Conservation (phyloP, 2,797 vertebrate species). For the Euthynnus affinis region DNA sequence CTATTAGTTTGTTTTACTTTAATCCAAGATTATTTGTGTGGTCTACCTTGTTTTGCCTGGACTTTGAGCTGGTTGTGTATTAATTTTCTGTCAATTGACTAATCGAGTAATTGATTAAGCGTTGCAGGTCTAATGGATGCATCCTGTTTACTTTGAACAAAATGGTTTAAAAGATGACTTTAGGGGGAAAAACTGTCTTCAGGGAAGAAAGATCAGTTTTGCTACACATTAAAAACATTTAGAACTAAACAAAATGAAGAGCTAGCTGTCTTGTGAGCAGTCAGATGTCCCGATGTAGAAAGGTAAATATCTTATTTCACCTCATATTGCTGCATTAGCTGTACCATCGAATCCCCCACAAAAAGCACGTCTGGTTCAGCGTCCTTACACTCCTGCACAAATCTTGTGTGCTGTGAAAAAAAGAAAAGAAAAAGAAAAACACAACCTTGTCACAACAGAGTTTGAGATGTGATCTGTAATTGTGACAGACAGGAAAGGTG, state of each 20-base stretch:
- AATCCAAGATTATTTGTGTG: no score
- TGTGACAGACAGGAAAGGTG: background rate
- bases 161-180: no score
- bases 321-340: slow-evolving; percentile 96
- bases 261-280: background rate
- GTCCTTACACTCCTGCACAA: slow-evolving; percentile 97
- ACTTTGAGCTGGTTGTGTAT: no score
- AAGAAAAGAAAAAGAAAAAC: background rate
- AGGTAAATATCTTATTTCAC: slow-evolving; percentile 76
- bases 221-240: background rate
- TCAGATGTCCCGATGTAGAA: background rate
- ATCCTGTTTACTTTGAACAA: no score
- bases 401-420: slow-evolving; percentile 90
- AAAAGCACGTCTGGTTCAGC: slow-evolving; percentile 98
- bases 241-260: background rate
- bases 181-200: no score
- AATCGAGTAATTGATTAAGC: no score
- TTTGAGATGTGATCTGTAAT: background rate
- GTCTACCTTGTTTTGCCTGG: no score
- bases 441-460: slow-evolving; percentile 4
- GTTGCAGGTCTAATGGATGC: no score
- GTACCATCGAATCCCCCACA: slow-evolving; percentile 97
- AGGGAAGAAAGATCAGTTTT: no score
- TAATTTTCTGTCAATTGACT: no score
- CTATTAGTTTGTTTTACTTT: no score